phyloP scores from a whole-genome alignment of 1,140 invertebrate species.

The Halotydeus destructor region DNA sequence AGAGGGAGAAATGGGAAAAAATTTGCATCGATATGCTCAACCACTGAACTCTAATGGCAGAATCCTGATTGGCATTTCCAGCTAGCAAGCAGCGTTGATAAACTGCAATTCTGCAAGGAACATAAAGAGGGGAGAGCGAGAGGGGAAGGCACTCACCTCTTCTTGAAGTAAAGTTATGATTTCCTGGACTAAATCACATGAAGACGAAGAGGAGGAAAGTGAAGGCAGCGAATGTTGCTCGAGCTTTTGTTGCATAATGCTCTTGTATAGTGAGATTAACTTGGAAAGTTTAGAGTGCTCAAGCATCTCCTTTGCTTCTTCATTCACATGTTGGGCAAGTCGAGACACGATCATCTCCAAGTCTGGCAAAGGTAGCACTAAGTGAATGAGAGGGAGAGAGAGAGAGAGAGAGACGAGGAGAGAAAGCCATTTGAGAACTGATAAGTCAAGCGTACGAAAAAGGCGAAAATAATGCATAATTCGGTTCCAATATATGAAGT shows the following conservation, averaged over 20 bases:
- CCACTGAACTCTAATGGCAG: no score
- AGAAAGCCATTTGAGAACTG: constrained; percentile 14
- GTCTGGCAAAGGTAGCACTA: constrained; percentile 22
- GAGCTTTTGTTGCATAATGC: constrained; percentile 14
- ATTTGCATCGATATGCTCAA: no score
- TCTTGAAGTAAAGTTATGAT: constrained; percentile 11
- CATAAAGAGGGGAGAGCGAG: background rate
- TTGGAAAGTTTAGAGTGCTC: constrained; percentile 11
- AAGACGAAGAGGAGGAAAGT: background rate
- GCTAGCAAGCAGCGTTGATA: constrained; percentile 25
- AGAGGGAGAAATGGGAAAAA: no score
- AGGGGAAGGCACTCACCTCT: constrained; percentile 14
- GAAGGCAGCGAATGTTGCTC: constrained; percentile 3
- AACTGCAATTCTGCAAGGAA: background rate
- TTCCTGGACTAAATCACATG: constrained; percentile 12
- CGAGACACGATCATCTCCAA: constrained; percentile 27
- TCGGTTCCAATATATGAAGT: no score
- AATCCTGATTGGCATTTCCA: no score
- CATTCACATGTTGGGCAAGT: constrained; percentile 8
- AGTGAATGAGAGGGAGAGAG: background rate
- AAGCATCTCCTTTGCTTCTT: constrained; percentile 7
- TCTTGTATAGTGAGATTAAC: constrained; percentile 12
- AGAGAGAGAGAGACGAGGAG: background rate
- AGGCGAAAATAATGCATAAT: no score
- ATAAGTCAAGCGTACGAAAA: no score